A percentile compares a stretch with the other conserved stretches of the same genome.
These are phyloP conservation scores for Augochlorella aurata DNA, from an alignment of 2,888 invertebrate species.

Conservation along the genomic window DNA sequence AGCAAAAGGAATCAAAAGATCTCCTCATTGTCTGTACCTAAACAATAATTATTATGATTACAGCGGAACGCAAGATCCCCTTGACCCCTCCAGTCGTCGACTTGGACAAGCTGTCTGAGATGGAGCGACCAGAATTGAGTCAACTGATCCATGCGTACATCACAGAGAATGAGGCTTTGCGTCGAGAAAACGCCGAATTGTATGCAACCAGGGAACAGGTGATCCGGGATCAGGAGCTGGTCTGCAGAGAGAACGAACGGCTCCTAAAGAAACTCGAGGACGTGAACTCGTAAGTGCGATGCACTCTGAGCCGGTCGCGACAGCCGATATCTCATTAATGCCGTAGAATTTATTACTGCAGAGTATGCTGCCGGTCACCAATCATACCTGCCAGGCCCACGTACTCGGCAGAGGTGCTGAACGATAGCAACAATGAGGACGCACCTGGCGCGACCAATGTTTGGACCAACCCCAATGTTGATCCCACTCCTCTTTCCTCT, in stretches of 20 bases:
- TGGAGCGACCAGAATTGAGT: slow-evolving; percentile 91
- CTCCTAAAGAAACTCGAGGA: slow-evolving; percentile 93
- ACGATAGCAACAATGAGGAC: slow-evolving; percentile 72
- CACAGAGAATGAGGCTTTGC: slow-evolving; percentile 89
- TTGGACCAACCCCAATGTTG: slow-evolving; percentile 88
- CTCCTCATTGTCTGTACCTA: not conserved
- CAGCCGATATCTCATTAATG: slow-evolving; percentile 44
- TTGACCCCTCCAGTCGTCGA: slow-evolving; percentile 86
- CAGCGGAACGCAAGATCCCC: slow-evolving; percentile 77
- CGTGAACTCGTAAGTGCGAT: slow-evolving; percentile 90
- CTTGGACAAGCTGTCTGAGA: slow-evolving; percentile 88
- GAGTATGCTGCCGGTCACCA: slow-evolving; percentile 92
- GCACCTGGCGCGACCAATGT: slow-evolving; percentile 83
- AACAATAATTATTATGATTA: not conserved
- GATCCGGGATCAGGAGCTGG: slow-evolving; percentile 93
- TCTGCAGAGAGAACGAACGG: slow-evolving; percentile 95
- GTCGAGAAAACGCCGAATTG: slow-evolving; percentile 93
- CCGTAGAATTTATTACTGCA: slow-evolving; percentile 43
- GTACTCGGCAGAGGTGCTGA: slow-evolving; percentile 85
- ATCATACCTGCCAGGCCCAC: slow-evolving; percentile 90
- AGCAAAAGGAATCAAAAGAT: not conserved
- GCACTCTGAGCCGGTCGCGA: not conserved
- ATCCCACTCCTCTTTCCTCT: slow-evolving; percentile 66
- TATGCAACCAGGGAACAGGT: slow-evolving; percentile 91
- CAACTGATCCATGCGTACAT: slow-evolving; percentile 94